Evolutionary conservation across 1,140 invertebrate genomes (phyloP), one percentile per base, ranked within the genome.

Genomic region (Drosophila nasuta): DNA sequence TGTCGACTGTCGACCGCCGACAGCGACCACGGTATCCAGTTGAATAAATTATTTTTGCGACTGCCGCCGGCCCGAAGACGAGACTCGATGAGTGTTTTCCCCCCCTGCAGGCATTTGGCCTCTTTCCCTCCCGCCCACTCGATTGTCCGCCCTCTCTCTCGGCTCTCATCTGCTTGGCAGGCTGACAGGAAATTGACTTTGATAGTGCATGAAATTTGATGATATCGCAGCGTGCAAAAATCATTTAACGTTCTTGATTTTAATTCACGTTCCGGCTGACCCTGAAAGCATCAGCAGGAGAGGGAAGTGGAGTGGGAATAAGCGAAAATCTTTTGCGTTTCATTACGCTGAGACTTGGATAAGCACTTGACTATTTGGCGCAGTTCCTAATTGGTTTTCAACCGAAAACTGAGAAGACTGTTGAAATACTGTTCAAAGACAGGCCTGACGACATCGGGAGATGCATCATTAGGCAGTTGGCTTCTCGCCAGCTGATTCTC

Each of bases 151-250:
- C 28, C 41, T 8, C 10, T 38, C 7, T 10, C 13, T 25, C 3
- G 20, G 20, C 20, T 25, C 48, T 72, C 43, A 48, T 11, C 20
- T 30, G 25, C 5, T 25, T 20, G 25, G 11, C 11, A 35, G 51
- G 41, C 48, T 66, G 71, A 58, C 67, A 81, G 85, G 85, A 88
- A 88, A 88, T 88, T 88, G 81, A 88, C 85, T 88, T 88, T 88
- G 83, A 89, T 88, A 88, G 85, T 88, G 85, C 80, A 83, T 85
- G 85, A 89, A 89, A 88, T 88, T 88, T 89, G 81, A 88, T 88
- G 85, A 88, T 88, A 89, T 79, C 77, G 58, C 56, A 28, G 67
- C 28, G 25, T 62, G 46, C 46, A 62, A 33, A 79, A 71, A 67
- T 76, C 45, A 88, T 86, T 82, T 86, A 51, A 77, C 67, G 75